Conservation (phyloP, 2,797 vertebrate genomes). For the Nannoperca australis region DNA sequence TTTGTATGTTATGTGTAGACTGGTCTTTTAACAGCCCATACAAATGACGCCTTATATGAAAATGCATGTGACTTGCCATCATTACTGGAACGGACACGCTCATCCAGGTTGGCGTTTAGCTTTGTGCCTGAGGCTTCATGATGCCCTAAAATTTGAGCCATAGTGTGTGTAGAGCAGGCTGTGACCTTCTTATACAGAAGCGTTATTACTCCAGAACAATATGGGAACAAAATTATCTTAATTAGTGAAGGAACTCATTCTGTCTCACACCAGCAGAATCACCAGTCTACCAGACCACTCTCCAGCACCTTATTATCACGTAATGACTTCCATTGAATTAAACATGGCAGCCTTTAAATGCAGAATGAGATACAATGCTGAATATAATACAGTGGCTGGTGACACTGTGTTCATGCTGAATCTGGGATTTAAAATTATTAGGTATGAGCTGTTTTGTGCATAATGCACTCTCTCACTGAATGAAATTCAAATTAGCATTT, state of each 20-base stretch:
- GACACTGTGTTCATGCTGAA: constrained; percentile 27
- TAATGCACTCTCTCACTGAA: constrained; percentile 33
- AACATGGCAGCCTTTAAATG: constrained; percentile 68
- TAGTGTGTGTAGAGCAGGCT: constrained; percentile 50
- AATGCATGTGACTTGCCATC: constrained; percentile 69
- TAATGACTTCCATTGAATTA: constrained; percentile 80
- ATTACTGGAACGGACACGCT: constrained; percentile 69
- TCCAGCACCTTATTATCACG: constrained; percentile 68
- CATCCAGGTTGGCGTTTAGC: constrained; percentile 69
- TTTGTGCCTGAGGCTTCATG: constrained; percentile 69
- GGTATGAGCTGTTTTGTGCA: constrained; percentile 40
- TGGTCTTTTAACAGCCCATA: constrained; percentile 32
- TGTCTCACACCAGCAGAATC: constrained; percentile 75
- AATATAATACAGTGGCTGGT: constrained; percentile 49
- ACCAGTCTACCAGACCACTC: constrained; percentile 70
- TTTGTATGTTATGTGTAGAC: constrained; percentile 1
- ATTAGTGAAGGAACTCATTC: constrained; percentile 78
- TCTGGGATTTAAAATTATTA: constrained; percentile 42
- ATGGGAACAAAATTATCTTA: constrained; percentile 79
- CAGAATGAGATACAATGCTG: constrained; percentile 40
- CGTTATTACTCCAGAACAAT: constrained; percentile 67
- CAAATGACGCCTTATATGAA: constrained; percentile 48
- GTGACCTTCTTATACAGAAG: constrained; percentile 74
- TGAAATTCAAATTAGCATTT: constrained; percentile 58
- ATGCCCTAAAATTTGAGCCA: constrained; percentile 73